Base-by-base conservation (phyloP, 2,797 vertebrate species). In the Enteromius afrohamiltoni region DNA sequence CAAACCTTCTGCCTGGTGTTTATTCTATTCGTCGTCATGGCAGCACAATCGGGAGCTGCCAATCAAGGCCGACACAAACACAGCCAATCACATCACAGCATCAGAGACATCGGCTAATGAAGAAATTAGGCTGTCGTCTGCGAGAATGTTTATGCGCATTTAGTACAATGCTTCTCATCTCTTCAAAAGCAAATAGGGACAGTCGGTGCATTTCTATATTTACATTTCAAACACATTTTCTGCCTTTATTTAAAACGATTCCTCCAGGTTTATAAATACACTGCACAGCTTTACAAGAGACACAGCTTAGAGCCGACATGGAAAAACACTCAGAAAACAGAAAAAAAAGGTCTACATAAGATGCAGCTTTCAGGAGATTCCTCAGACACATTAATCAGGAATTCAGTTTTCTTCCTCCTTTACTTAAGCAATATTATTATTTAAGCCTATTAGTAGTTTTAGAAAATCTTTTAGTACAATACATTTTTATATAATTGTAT, bases 1-100 rank as follows among this genome's bases (percentile, higher is more conserved):
- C 64, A 77, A 76, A 76, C 62, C 47, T 71, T 55, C 47, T 85
- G 37, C 40, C 47, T 84, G 40, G 26, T 80, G 65, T 67, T 58
- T 77, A 83, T 80, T 82, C 67, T 69, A 42, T 84, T 29, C 19
- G 77, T 80, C 69, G 51, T 79, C 76, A 83, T 86, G 80, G 55
- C 77, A 67, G 51, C 80, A 83, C 82, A 79, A 74, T 74, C 34
- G 67, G 37, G 69, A 60, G 21, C 68, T 79, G 69, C 69, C 85
- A 83, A 71, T 86, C 85, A 83, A 75, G 40, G 17, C 49, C 1
- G 34, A 76, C 60, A 75, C n/a, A 45, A 55, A 83, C 47, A 26
- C 55, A n/a, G 23, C 85, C 45, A 79, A 83, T 77, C 75, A 64
- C 10, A 81, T 31, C 40, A 19, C 31, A 53, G 47, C 37, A 45